Evolutionary conservation across 2,888 invertebrate species (phyloP), one percentile per base, ranked within the genome.

Genomic region (Dinocampus coccinellae): DNA sequence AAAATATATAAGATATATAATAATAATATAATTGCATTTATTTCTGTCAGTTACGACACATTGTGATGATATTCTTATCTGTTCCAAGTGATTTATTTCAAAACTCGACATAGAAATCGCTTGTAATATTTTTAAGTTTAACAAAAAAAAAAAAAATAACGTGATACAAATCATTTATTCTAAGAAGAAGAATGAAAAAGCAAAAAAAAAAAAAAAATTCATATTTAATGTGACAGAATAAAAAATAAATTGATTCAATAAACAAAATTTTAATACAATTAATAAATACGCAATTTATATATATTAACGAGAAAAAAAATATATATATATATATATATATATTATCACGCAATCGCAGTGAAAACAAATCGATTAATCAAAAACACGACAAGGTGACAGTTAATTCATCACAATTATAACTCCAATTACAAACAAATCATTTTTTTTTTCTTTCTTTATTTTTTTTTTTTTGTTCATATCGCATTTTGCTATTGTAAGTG

Each of bases 11-110:
- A 29, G 3, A 29, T 42, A 2, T n/a, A 42, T 42, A 47, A 47
- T 47, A 47, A 16, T 39, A 13, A 39, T n/a, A 47, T 47, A 4
- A 16, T 3, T 16, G 47, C 36, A 58, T 47, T 68, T 61, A 68
- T 68, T 60, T 68, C 29, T 60, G 33, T 69, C 29, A 24, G 63
- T 63, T 55, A 42, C 63, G 63, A 69, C 63, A 69, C 42, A 62
- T 39, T 10, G 9, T 9, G 11, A 36, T 24, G n/a, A 57, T 57
- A 57, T 57, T 29, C 26, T 62, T 62, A 62, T 62, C 62, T 62
- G 4, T 39, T 57, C 10, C 24, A 57, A 57, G 57, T 57, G 57
- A 26, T 24, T 57, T 29, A 57, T n/a, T n/a, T 57, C 29, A 3
- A 2, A n/a, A 26, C 13, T n/a, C 0, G 29, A 26, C 29, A 29